A percentile compares a stretch with the other conserved stretches of the same genome.
These are phyloP conservation scores for Acanthosoma haemorrhoidale DNA, from an alignment of 2,888 invertebrate species.

Conservation along the genomic window DNA sequence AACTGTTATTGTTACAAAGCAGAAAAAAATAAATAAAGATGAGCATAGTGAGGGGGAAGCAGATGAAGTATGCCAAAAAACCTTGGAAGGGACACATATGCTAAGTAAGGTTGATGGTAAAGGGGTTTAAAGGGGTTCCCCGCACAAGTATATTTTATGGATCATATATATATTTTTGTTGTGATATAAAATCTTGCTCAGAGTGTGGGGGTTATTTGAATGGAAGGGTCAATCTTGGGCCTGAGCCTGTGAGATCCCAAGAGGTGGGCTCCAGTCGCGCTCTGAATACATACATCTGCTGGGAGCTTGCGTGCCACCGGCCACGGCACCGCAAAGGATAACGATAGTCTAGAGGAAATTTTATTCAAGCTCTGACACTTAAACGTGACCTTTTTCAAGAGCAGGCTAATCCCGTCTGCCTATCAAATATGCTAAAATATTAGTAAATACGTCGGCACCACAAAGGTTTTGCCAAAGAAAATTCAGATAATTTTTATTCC, in stretches of 20 bases:
- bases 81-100: not conserved
- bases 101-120: not conserved
- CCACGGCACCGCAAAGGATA: too few relatives aligned
- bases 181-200: not conserved
- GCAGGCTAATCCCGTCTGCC: too few relatives aligned
- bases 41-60: not conserved
- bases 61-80: not conserved
- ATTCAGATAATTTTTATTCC: too few relatives aligned
- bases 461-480: too few relatives aligned
- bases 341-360: not conserved
- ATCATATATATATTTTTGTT: not conserved
- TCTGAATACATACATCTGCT: not conserved
- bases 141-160: not conserved
- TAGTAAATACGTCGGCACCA: too few relatives aligned
- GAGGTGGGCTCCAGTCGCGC: not conserved
- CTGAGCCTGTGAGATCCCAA: not conserved
- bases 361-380: not conserved
- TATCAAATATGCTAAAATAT: too few relatives aligned
- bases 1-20: too few relatives aligned
- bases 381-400: constrained; percentile 8
- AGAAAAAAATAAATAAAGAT: too few relatives aligned
- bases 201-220: not conserved
- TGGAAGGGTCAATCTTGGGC: constrained; percentile 3
- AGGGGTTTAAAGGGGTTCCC: not conserved
- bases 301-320: not conserved